phyloP scores from a whole-genome alignment of 2,113 vertebrate species.

The Hippocampus zosterae region DNA sequence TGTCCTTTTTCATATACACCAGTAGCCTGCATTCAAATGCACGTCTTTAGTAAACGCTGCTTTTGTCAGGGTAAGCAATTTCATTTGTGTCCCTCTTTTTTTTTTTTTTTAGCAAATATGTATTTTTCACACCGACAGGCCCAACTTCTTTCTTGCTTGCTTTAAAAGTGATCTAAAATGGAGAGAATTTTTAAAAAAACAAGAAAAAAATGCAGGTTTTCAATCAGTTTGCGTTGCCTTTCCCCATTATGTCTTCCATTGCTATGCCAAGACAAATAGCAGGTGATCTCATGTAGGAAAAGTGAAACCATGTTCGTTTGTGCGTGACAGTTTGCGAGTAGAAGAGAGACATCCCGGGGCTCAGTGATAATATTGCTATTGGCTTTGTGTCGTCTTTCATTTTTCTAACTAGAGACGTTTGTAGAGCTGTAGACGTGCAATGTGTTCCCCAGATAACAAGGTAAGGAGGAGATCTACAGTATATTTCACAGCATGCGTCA shows the following conservation, averaged over 20 bases:
- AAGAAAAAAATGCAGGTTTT: slow-evolving; percentile 11
- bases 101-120: background rate
- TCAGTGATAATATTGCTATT: slow-evolving; percentile 39
- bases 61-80: slow-evolving; percentile 6
- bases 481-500: slow-evolving; percentile 8
- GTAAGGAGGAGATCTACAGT: slow-evolving; percentile 2
- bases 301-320: slow-evolving; percentile 30
- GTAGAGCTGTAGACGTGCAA: slow-evolving; percentile 42
- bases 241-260: slow-evolving; percentile 17
- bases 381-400: slow-evolving; percentile 41
- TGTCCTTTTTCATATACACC: slow-evolving; percentile 28
- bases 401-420: slow-evolving; percentile 48
- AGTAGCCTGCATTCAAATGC: slow-evolving; percentile 35
- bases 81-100: slow-evolving; percentile 6
- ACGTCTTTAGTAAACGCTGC: slow-evolving; percentile 24
- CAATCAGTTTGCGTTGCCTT: background rate
- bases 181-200: background rate
- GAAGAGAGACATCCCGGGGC: slow-evolving; percentile 33
- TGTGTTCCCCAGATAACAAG: slow-evolving; percentile 27
- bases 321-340: slow-evolving; percentile 16
- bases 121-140: background rate
- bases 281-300: slow-evolving; percentile 20
- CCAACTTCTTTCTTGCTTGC: background rate
- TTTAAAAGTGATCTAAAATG: background rate
- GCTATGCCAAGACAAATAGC: slow-evolving; percentile 8